These are phyloP conservation scores for Denticeps clupeoides DNA, from an alignment of 2,797 vertebrate species.

Conservation along the genomic window DNA sequence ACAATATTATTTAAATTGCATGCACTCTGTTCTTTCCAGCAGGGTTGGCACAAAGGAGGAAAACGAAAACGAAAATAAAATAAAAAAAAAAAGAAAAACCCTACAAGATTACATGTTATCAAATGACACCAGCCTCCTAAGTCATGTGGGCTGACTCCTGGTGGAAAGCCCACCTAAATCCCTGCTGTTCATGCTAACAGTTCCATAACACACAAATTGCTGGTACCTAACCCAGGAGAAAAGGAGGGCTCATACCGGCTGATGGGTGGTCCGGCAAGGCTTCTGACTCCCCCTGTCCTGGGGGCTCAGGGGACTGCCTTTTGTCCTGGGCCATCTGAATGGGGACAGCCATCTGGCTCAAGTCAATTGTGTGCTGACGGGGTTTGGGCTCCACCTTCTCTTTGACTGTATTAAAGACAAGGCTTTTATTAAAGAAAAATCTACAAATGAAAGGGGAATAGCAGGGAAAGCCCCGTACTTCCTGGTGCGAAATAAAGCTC, in stretches of 20 bases:
- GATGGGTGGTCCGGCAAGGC: conserved; percentile 62
- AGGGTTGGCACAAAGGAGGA: no score
- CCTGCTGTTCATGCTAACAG: no score
- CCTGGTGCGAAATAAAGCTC: no score
- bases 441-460: not conserved
- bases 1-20: no score
- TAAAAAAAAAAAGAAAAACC: no score
- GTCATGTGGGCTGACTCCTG: no score
- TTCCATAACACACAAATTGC: not conserved
- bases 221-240: not conserved
- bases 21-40: no score
- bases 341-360: conserved; percentile 97
- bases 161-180: no score
- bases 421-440: not conserved
- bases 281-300: conserved; percentile 72
- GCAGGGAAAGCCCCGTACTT: not conserved
- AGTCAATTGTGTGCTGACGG: conserved; percentile 85
- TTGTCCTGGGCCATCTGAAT: conserved; percentile 85
- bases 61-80: no score
- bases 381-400: conserved; percentile 81
- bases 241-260: conserved; percentile 55
- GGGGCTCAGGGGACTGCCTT: conserved; percentile 70
- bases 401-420: conserved; percentile 65
- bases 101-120: no score
- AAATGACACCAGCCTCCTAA: no score